Evolutionary conservation across 2,797 vertebrate genomes (phyloP).

Genomic region (Parauchenoglanis punctatus): DNA sequence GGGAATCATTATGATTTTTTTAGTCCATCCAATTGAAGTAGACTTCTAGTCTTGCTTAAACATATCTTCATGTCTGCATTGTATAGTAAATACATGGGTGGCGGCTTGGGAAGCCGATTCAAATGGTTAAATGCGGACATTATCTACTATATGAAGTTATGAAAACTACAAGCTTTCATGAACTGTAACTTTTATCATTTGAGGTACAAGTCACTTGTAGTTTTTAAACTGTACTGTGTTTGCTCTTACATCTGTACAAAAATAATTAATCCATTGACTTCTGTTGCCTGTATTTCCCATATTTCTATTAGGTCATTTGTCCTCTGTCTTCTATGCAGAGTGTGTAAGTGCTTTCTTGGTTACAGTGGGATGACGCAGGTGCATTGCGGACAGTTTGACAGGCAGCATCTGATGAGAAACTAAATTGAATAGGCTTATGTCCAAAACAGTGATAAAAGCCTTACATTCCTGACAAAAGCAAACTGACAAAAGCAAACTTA

Average conservation of each 20-base stretch:
- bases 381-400: constrained; percentile 20
- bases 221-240: not conserved
- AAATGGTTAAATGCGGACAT: not conserved
- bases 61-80: not conserved
- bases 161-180: not conserved
- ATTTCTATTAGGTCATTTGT: not conserved
- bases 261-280: not conserved
- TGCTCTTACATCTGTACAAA: not conserved
- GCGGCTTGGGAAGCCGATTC: not conserved
- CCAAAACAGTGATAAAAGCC: constrained; percentile 8
- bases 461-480: not conserved
- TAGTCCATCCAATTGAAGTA: not conserved
- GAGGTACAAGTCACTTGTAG: not conserved
- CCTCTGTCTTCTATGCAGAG: not conserved
- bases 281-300: not conserved
- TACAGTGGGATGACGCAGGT: not conserved
- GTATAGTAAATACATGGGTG: not conserved
- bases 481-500: not conserved
- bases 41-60: not conserved
- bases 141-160: not conserved
- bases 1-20: not conserved
- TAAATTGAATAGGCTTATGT: constrained; percentile 15
- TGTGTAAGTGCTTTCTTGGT: constrained; percentile 17
- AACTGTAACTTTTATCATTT: not conserved
- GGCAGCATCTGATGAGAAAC: constrained; percentile 14